A percentile compares a stretch with the other conserved stretches of the same genome.
These are phyloP conservation scores for Drosophila kanekoi DNA, from an alignment of 2,888 invertebrate genomes.

Conservation along the genomic window DNA sequence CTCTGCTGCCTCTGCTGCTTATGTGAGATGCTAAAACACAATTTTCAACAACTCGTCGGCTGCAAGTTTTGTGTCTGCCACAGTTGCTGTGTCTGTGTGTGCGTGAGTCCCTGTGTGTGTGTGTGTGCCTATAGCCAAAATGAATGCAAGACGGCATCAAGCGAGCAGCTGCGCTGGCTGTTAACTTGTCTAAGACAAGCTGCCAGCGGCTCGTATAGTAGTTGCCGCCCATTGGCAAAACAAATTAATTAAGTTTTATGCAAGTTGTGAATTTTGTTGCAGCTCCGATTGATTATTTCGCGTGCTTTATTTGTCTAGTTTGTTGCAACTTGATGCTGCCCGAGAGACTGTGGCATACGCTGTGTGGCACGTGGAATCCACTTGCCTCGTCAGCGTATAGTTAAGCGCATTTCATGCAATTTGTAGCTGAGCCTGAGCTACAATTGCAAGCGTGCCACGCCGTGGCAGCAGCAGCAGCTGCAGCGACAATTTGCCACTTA, in stretches of 20 bases:
- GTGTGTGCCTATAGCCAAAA: slow-evolving; percentile 28
- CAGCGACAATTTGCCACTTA: slow-evolving; percentile 22
- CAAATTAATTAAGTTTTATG: slow-evolving; percentile 74
- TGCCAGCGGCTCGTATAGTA: slow-evolving; percentile 5
- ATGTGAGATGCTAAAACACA: slow-evolving; percentile 19
- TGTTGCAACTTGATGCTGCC: slow-evolving; percentile 8
- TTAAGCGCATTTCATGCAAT: slow-evolving; percentile 66
- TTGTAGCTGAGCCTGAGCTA: slow-evolving; percentile 26
- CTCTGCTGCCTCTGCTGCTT: slow-evolving; percentile 20
- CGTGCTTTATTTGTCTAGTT: slow-evolving; percentile 40
- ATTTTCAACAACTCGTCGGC: slow-evolving; percentile 43
- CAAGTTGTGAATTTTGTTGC: slow-evolving; percentile 40
- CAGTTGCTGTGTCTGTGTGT: background rate
- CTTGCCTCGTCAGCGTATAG: slow-evolving; percentile 39
- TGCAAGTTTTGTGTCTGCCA: slow-evolving; percentile 32
- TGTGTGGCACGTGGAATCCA: slow-evolving; percentile 33
- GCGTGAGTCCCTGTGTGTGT: background rate
- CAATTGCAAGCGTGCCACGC: slow-evolving; percentile 33
- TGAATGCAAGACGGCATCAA: slow-evolving; percentile 39
- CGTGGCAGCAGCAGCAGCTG: background rate
- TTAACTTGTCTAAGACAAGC: slow-evolving; percentile 29
- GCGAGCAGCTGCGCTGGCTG: slow-evolving; percentile 16
- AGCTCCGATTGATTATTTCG: slow-evolving; percentile 65
- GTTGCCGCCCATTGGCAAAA: slow-evolving; percentile 30
- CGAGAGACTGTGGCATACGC: background rate